These are phyloP conservation scores for Capreolus pygargus DNA, from an alignment of 2,113 vertebrate species.

Conservation along the genomic window DNA sequence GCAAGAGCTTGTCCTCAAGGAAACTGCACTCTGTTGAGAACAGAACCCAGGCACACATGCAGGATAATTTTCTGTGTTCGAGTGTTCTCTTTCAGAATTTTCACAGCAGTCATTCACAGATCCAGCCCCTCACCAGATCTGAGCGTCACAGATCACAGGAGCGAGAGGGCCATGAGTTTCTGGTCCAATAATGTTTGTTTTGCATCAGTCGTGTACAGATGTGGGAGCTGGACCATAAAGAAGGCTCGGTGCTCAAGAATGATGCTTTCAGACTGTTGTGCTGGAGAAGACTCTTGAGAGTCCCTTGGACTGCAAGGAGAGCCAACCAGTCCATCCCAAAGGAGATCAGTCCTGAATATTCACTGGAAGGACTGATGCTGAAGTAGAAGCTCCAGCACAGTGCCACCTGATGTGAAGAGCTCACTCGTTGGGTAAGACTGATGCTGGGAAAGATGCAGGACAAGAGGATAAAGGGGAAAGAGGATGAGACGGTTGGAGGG, in stretches of 20 bases:
- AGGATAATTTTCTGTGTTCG: neutral
- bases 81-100: neutral
- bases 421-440: neutral
- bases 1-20: neutral
- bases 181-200: neutral
- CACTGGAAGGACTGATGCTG: neutral
- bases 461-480: neutral
- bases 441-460: neutral
- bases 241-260: neutral
- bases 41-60: fast-evolving
- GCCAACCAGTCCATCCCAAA: neutral
- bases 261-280: neutral
- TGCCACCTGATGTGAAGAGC: neutral
- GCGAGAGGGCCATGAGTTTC: neutral
- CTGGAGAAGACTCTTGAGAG: neutral
- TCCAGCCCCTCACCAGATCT: too few species aligned
- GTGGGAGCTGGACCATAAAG: neutral
- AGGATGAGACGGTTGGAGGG: neutral
- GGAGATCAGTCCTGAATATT: neutral
- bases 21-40: neutral
- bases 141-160: neutral
- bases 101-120: fast-evolving
- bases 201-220: neutral
- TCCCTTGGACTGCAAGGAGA: neutral
- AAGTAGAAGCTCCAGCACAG: neutral